Evolutionary conservation across 2,113 vertebrate genomes (phyloP).

Genomic region (Hypomesus transpacificus): DNA sequence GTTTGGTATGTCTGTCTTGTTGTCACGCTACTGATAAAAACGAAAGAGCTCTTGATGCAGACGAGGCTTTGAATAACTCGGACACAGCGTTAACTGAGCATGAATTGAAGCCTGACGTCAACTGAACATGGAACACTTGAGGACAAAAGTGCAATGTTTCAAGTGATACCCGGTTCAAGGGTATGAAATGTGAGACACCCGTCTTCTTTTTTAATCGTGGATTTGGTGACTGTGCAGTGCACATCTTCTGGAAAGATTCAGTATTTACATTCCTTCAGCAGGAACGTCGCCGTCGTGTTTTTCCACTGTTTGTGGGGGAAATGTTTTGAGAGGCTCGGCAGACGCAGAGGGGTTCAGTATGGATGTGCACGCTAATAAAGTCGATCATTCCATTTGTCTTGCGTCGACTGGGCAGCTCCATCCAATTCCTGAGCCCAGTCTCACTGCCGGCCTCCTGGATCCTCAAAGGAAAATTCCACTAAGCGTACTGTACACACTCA

Average conservation of each 20-base stretch:
- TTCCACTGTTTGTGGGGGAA: conserved; percentile 65
- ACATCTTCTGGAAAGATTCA: conserved; percentile 32
- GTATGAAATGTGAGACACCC: not conserved
- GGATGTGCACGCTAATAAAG: conserved; percentile 37
- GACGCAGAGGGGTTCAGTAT: conserved; percentile 30
- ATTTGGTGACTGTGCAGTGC: conserved; percentile 37
- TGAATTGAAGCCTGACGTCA: too few relatives aligned
- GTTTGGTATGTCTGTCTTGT: too few relatives aligned
- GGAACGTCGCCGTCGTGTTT: conserved; percentile 49
- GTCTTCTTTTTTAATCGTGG: conserved; percentile 15
- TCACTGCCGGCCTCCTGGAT: not conserved
- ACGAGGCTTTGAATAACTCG: too few relatives aligned
- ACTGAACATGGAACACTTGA: too few relatives aligned
- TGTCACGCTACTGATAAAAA: too few relatives aligned
- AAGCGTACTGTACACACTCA: not conserved
- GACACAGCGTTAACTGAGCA: too few relatives aligned
- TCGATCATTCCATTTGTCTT: conserved; percentile 22
- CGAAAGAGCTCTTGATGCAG: too few relatives aligned
- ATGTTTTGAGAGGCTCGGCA: conserved; percentile 33
- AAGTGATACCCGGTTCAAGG: too few relatives aligned
- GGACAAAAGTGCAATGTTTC: too few relatives aligned
- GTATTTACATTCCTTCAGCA: conserved; percentile 60
- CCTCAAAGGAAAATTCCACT: conserved; percentile 17
- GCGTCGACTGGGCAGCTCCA: conserved; percentile 21
- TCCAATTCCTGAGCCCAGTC: not conserved